Conservation (phyloP, 2,797 vertebrate species). For the Acanthurus tractus region DNA sequence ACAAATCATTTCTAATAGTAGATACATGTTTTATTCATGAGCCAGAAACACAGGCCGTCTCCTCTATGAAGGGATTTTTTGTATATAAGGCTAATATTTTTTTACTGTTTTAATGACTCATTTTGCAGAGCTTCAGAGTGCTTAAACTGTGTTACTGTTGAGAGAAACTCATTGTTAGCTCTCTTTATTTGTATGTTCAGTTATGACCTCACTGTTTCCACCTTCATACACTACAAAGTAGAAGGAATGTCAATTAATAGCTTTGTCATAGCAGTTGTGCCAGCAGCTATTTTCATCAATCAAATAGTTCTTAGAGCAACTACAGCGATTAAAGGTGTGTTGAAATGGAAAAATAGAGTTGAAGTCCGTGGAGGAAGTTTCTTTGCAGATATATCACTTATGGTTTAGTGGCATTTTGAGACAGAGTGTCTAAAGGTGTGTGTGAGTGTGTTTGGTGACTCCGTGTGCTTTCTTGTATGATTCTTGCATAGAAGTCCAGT, state of each 20-base stretch:
- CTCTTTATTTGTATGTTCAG: slow-evolving; percentile 34
- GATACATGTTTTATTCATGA: slow-evolving; percentile 27
- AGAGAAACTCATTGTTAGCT: slow-evolving; percentile 30
- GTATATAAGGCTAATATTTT: not conserved
- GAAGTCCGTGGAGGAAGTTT: slow-evolving; percentile 9
- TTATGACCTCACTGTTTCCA: slow-evolving; percentile 64
- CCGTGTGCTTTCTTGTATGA: slow-evolving; percentile 39
- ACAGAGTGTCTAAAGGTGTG: slow-evolving; percentile 31
- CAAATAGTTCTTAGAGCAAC: not conserved
- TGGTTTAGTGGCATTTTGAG: not conserved
- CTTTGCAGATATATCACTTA: slow-evolving; percentile 44
- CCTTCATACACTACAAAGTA: slow-evolving; percentile 38
- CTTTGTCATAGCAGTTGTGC: slow-evolving; percentile 8
- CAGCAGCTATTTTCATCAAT: slow-evolving; percentile 8
- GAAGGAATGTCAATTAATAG: slow-evolving; percentile 31
- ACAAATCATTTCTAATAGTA: not conserved
- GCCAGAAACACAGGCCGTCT: slow-evolving; percentile 18
- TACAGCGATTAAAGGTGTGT: not conserved
- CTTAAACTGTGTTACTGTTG: slow-evolving; percentile 20
- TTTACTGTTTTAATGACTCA: slow-evolving; percentile 36
- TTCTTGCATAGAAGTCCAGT: slow-evolving; percentile 44
- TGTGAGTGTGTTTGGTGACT: slow-evolving; percentile 23
- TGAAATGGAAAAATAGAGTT: not conserved
- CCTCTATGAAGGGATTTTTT: slow-evolving; percentile 19
- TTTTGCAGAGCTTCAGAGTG: not conserved